A percentile compares a stretch with the other conserved stretches of the same genome.
These are phyloP conservation scores for Halcyon chelicuti DNA, from an alignment of 2,797 vertebrate genomes.

Conservation along the genomic window DNA sequence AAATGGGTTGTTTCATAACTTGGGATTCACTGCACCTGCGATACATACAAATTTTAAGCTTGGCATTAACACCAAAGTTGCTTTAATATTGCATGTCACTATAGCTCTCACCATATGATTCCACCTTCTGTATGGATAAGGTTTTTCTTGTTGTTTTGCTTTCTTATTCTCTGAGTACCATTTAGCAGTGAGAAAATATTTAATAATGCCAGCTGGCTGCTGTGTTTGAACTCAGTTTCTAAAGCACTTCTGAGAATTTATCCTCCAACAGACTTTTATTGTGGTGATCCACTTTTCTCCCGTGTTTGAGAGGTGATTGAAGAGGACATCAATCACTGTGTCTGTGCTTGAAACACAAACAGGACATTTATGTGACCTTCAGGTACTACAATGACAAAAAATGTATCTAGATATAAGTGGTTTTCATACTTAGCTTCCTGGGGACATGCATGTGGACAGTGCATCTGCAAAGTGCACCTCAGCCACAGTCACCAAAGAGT, in stretches of 20 bases:
- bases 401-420: neutral
- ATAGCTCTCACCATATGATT: neutral
- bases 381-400: neutral
- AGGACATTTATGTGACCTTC: neutral
- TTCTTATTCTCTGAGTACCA: neutral
- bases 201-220: neutral
- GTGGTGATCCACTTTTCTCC: neutral
- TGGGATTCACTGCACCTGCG: neutral
- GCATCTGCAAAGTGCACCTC: neutral
- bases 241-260: neutral
- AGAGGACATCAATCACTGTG: neutral
- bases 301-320: neutral
- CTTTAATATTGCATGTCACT: neutral
- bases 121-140: neutral
- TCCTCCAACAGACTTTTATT: neutral
- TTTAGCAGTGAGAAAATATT: constrained; percentile 9
- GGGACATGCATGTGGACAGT: too few species aligned
- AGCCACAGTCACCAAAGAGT: neutral
- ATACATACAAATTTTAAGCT: neutral
- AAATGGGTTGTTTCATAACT: neutral
- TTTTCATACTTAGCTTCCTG: neutral
- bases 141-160: neutral
- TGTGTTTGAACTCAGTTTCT: neutral
- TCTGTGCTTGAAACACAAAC: neutral
- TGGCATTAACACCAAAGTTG: neutral